Percentiles rank a stretch among this genome's conserved stretches.
Conservation (phyloP, 2,113 vertebrate genomes). For the Clarias batrachus region DNA sequence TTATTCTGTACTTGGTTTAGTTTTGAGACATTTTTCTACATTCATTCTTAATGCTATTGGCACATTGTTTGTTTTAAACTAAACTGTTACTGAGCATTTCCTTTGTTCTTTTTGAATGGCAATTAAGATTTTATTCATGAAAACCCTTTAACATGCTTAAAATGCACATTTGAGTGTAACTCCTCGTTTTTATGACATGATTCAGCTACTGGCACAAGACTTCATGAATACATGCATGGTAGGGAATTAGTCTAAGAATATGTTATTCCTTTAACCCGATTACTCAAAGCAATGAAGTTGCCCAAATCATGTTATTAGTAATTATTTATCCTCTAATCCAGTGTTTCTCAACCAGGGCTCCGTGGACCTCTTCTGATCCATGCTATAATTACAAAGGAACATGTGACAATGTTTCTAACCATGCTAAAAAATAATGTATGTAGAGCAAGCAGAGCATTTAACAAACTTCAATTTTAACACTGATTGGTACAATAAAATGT, state of each 20-base stretch:
- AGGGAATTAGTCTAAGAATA: not conserved
- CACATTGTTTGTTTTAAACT: not conserved
- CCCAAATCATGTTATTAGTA: not conserved
- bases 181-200: not conserved
- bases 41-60: not conserved
- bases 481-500: not conserved
- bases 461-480: not conserved
- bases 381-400: constrained; percentile 55
- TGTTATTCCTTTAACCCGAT: not conserved
- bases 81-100: not conserved
- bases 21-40: not conserved
- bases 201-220: not conserved
- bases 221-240: not conserved
- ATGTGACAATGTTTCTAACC: constrained; percentile 28
- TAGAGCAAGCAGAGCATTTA: not conserved
- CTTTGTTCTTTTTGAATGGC: not conserved
- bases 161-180: not conserved
- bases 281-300: not conserved
- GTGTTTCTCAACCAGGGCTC: constrained; percentile 58
- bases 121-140: not conserved
- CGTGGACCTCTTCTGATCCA: not conserved
- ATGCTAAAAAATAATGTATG: not conserved
- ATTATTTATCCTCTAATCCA: not conserved
- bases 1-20: not conserved
- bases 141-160: not conserved